Base-by-base conservation (phyloP, 2,797 vertebrate genomes). In the Megalops cyprinoides region DNA sequence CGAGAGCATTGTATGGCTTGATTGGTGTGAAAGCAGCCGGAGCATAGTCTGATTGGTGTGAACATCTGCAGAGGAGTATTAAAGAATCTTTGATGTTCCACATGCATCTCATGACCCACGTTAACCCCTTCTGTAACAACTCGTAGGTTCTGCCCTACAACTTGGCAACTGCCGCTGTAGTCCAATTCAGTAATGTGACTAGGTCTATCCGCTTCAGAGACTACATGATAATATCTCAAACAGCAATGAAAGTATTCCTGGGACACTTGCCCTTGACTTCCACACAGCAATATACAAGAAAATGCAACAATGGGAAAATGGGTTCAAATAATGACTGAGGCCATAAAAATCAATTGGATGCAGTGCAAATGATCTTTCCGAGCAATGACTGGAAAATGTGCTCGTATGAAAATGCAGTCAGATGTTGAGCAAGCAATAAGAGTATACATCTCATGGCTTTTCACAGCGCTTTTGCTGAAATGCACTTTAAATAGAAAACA, bases 321-420 rank as follows among this genome's bases (percentile, higher is more conserved):
- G n/a, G 46, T 37, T 25, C 25, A 48, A 6, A 9, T 51, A 51
- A 51, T 34, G 75, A 25, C 74, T 10, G 4, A 3, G 44, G 74
- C 46, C 18, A n/a, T 75, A 51, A 8, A 75, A 75, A 28, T 49
- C 74, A 75, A 28, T 51, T 28, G 18, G 46, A 75, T 34, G 46
- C 31, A 31, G 28, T 55, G 15, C 20, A 56, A 55, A 76, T 76
- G 49, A 39, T 76, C 49, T 39, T 51, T 56, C n/a, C 31, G 25
- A 34, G 31, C 23, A 76, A 75, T 75, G 31, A 10, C 49, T 20
- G 46, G 74, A 56, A 76, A 76, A 55, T 51, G 48, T 49, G 44
- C 48, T 49, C 46, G 49, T 49, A 46, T 75, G 20, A 51, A 75
- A 51, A 75, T 51, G 48, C 74, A 75, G 46, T 25, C 10, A 28